phyloP scores from a whole-genome alignment of 2,888 invertebrate genomes.

The Campopleginae sp. region DNA sequence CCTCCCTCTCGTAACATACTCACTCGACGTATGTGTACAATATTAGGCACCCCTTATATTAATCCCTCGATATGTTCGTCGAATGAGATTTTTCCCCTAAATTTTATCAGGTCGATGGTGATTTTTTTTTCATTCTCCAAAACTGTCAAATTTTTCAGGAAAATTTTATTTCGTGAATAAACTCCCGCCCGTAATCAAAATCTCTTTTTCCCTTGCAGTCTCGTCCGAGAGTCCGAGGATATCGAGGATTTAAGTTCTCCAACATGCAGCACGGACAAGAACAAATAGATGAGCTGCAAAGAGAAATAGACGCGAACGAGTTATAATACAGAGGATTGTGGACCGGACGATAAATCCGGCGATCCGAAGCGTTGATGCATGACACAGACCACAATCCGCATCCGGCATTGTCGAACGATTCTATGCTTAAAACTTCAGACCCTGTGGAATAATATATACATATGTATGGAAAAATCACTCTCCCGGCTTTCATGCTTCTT shows the following conservation, averaged over 20 bases:
- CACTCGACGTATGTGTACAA: slow-evolving; percentile 77
- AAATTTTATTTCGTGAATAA: neutral
- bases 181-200: neutral
- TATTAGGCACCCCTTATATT: slow-evolving; percentile 68
- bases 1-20: slow-evolving; percentile 73
- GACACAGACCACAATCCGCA: slow-evolving; percentile 84
- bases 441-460: slow-evolving; percentile 6
- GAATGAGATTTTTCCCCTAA: neutral
- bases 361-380: slow-evolving; percentile 80
- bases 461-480: slow-evolving; percentile 36
- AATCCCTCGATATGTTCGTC: slow-evolving; percentile 64
- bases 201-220: slow-evolving; percentile 14
- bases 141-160: neutral
- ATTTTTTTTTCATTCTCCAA: neutral
- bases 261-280: slow-evolving; percentile 7
- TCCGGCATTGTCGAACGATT: slow-evolving; percentile 77
- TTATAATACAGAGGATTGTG: slow-evolving; percentile 66
- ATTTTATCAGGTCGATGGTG: neutral
- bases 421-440: slow-evolving; percentile 58
- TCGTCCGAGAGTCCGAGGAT: neutral
- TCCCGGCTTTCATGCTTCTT: slow-evolving; percentile 51
- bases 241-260: neutral
- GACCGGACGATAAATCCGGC: slow-evolving; percentile 72
- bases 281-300: neutral
- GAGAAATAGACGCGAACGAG: slow-evolving; percentile 35